Evolutionary conservation across 1,140 invertebrate species (phyloP).

Genomic region (Littorina saxatilis): DNA sequence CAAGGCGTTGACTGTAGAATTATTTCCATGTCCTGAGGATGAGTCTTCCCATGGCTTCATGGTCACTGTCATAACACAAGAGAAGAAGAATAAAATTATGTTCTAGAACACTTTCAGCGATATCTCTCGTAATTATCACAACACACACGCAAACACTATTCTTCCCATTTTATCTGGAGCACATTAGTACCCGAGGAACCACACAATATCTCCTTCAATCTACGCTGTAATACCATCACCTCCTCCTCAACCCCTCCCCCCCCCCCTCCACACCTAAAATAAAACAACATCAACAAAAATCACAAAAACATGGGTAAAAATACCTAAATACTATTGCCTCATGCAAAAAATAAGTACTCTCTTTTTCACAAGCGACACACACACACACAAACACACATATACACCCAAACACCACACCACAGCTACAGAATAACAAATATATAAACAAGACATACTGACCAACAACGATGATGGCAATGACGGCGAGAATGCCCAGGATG

Average conservation of each 20-base stretch:
- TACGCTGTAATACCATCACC: too few relatives aligned
- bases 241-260: too few relatives aligned
- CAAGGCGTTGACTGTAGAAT: too few relatives aligned
- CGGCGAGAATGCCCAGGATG: conserved; percentile 50
- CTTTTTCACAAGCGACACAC: background rate
- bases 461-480: conserved; percentile 52
- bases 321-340: background rate
- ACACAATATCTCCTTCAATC: too few relatives aligned
- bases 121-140: background rate
- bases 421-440: background rate
- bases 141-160: background rate
- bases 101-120: background rate
- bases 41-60: conserved; percentile 46
- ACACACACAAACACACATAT: background rate
- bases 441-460: conserved; percentile 40
- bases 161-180: too few relatives aligned
- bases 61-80: conserved; percentile 32
- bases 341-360: background rate
- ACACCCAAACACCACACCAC: background rate
- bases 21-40: background rate
- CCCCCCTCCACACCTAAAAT: too few relatives aligned
- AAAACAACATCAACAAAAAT: too few relatives aligned
- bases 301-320: too few relatives aligned
- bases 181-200: too few relatives aligned
- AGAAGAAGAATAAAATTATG: background rate